Evolutionary conservation across 1,140 invertebrate species (phyloP).

Genomic region (Chymomyza costata): DNA sequence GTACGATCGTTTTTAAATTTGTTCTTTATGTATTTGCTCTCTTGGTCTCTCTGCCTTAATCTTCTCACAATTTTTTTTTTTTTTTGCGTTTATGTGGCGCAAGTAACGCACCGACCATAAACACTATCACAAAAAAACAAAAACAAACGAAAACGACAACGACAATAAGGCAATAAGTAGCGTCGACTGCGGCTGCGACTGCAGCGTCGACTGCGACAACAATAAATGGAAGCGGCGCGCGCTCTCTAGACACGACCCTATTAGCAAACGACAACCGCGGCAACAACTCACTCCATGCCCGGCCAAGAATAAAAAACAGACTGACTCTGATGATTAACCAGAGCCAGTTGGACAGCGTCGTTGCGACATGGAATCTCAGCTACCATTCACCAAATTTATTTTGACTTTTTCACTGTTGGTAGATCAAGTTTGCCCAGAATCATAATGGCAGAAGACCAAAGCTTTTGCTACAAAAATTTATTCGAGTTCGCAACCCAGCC

Average conservation of each 20-base stretch:
- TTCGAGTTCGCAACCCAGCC: too few species aligned
- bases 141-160: constrained; percentile 24
- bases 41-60: constrained; percentile 10
- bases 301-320: constrained; percentile 68
- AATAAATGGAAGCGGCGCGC: constrained; percentile 52
- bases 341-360: constrained; percentile 39
- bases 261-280: constrained; percentile 6
- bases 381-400: constrained; percentile 50
- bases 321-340: constrained; percentile 66
- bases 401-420: constrained; percentile 7
- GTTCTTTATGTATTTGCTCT: constrained; percentile 10
- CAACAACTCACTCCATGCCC: constrained; percentile 50
- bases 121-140: constrained; percentile 23
- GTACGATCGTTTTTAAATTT: constrained; percentile 15
- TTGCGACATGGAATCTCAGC: constrained; percentile 34
- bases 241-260: neutral
- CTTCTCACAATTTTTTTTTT: constrained; percentile 23
- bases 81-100: constrained; percentile 24
- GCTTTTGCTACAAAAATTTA: too few species aligned
- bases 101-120: constrained; percentile 17
- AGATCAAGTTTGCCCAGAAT: constrained; percentile 1
- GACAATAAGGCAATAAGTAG: constrained; percentile 21
- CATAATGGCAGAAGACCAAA: too few species aligned
- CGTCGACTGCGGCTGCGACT: constrained; percentile 9
- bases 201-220: constrained; percentile 13